Conservation (phyloP, 2,888 invertebrate genomes). For the Vesta saturnalis region DNA sequence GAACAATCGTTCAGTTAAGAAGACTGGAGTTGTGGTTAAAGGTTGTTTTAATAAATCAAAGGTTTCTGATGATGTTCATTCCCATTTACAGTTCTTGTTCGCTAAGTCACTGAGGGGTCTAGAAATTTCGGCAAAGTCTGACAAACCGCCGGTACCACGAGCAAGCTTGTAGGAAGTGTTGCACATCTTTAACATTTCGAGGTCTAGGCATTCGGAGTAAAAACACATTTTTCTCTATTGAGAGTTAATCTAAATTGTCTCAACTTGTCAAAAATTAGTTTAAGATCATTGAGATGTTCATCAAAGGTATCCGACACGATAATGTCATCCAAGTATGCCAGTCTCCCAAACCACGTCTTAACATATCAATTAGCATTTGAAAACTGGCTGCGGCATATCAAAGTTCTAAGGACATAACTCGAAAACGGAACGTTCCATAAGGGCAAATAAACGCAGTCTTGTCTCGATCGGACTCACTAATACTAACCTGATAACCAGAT, state of each 20-base stretch:
- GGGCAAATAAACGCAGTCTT: conserved; percentile 55
- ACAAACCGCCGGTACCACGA: conserved; percentile 42
- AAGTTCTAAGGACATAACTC: conserved; percentile 45
- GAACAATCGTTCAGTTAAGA: too few relatives aligned
- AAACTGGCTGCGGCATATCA: conserved; percentile 46
- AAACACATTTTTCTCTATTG: conserved; percentile 44
- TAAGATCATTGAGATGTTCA: conserved; percentile 43
- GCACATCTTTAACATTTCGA: conserved; percentile 23
- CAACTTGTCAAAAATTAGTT: conserved; percentile 36
- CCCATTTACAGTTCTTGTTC: conserved; percentile 21
- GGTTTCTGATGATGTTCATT: too few relatives aligned
- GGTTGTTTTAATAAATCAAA: too few relatives aligned
- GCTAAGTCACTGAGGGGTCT: conserved; percentile 30
- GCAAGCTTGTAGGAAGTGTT: conserved; percentile 32
- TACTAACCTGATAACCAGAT: conserved; percentile 55
- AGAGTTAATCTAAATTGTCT: conserved; percentile 35
- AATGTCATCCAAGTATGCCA: conserved; percentile 48
- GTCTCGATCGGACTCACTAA: conserved; percentile 48
- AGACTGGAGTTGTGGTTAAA: too few relatives aligned
- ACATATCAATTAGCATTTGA: conserved; percentile 44
- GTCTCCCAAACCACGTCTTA: conserved; percentile 38
- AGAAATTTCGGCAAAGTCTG: conserved; percentile 35
- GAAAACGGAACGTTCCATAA: conserved; percentile 44
- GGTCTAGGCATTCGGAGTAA: conserved; percentile 28
- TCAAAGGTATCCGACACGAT: conserved; percentile 41